These are phyloP conservation scores for Mobula hypostoma DNA, from an alignment of 2,113 vertebrate genomes.

Conservation along the genomic window DNA sequence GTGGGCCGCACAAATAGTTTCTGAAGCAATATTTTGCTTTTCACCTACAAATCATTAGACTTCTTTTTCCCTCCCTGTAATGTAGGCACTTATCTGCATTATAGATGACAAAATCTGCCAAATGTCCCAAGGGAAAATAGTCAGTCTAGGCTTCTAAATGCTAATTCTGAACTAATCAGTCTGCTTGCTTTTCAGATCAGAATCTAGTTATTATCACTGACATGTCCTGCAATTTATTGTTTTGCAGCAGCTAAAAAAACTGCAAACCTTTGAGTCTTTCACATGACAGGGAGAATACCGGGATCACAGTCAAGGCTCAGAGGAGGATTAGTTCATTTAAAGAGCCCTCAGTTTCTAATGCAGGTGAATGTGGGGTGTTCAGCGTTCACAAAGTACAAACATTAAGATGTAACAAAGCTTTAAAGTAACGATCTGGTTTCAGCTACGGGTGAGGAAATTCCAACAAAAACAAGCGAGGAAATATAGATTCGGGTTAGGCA, in stretches of 20 bases:
- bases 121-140: too few relatives aligned
- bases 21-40: background rate
- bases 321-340: background rate
- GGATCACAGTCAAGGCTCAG: background rate
- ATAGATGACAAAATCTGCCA: background rate
- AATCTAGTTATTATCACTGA: too few relatives aligned
- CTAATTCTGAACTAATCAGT: background rate
- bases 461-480: too few relatives aligned
- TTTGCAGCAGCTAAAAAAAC: too few relatives aligned
- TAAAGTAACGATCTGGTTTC: background rate
- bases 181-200: background rate
- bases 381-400: background rate
- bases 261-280: background rate
- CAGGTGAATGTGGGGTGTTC: background rate
- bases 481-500: background rate
- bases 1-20: background rate
- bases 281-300: background rate
- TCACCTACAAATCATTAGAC: background rate
- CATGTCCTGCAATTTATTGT: too few relatives aligned
- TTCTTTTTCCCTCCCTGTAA: background rate
- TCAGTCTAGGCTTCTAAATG: background rate
- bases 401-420: background rate
- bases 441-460: background rate
- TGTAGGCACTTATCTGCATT: background rate
- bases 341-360: background rate